phyloP scores from a whole-genome alignment of 2,888 invertebrate genomes.

The Heliconius sara region DNA sequence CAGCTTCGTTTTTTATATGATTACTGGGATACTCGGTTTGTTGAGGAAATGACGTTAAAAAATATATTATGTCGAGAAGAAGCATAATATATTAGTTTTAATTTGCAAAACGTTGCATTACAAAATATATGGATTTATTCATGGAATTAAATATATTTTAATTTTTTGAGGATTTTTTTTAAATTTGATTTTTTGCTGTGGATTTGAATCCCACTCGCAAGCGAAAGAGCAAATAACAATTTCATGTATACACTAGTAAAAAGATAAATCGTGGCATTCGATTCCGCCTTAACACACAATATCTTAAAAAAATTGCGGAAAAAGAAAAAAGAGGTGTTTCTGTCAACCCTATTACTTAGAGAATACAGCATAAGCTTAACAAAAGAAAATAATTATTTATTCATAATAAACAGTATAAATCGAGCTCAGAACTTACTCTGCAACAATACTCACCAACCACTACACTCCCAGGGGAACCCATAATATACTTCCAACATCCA shows the following conservation, averaged over 20 bases:
- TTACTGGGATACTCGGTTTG: neutral
- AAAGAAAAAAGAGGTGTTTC: no score
- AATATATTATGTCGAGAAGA: neutral
- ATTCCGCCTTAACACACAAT: no score
- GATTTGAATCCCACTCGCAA: no score
- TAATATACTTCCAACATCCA: slow-evolving; percentile 13
- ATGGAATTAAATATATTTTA: neutral
- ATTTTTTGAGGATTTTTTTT: neutral
- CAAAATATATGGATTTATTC: neutral
- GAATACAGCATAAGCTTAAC: no score
- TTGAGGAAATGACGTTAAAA: neutral
- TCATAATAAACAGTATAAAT: neutral
- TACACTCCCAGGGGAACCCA: neutral
- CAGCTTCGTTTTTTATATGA: slow-evolving; percentile 4
- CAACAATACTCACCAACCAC: neutral
- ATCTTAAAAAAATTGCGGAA: no score
- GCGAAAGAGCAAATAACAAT: no score
- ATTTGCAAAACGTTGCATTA: neutral
- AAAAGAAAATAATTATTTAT: no score
- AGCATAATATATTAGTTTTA: neutral
- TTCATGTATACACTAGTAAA: no score
- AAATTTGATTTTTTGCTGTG: no score
- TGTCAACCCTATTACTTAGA: no score
- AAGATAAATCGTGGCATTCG: no score
- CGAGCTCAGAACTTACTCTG: neutral